These are phyloP conservation scores for Trypoxylon attenuatum DNA, from an alignment of 2,888 invertebrate species.

Conservation along the genomic window DNA sequence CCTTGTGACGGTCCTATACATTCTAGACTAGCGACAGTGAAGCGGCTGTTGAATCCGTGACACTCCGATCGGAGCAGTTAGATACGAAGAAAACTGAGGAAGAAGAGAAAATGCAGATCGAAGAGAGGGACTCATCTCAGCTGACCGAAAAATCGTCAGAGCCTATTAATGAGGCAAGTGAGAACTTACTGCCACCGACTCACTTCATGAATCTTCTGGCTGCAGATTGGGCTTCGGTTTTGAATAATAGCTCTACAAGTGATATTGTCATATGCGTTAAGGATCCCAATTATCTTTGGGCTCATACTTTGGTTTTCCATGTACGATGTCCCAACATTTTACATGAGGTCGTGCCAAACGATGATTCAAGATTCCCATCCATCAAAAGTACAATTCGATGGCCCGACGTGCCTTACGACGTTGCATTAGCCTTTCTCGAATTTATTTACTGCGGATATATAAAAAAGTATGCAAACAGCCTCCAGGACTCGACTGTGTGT, in stretches of 20 bases:
- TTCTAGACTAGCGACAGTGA: no score
- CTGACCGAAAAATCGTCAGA: background rate
- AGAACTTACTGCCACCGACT: no score
- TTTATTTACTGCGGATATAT: constrained; percentile 71
- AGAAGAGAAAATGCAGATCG: background rate
- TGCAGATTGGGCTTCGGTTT: constrained; percentile 67
- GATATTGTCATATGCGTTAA: constrained; percentile 73
- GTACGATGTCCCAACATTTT: constrained; percentile 73
- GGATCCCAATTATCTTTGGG: constrained; percentile 69
- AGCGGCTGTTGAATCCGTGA: no score
- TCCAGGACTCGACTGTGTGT: constrained; percentile 44
- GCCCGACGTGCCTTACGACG: constrained; percentile 54
- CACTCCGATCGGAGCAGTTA: no score
- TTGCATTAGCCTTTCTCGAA: constrained; percentile 71
- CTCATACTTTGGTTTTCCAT: constrained; percentile 74
- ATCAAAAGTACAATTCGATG: constrained; percentile 64
- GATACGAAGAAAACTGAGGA: no score
- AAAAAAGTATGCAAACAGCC: constrained; percentile 46
- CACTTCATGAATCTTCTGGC: constrained; percentile 51
- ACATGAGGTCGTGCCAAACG: constrained; percentile 61
- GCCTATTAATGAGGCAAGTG: constrained; percentile 1
- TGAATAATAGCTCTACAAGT: constrained; percentile 71
- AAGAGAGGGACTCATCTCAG: constrained; percentile 5
- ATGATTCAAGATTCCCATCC: constrained; percentile 43
- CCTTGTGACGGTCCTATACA: no score